Base-by-base conservation (phyloP, 2,797 vertebrate species). In the Ceyx erithaca region DNA sequence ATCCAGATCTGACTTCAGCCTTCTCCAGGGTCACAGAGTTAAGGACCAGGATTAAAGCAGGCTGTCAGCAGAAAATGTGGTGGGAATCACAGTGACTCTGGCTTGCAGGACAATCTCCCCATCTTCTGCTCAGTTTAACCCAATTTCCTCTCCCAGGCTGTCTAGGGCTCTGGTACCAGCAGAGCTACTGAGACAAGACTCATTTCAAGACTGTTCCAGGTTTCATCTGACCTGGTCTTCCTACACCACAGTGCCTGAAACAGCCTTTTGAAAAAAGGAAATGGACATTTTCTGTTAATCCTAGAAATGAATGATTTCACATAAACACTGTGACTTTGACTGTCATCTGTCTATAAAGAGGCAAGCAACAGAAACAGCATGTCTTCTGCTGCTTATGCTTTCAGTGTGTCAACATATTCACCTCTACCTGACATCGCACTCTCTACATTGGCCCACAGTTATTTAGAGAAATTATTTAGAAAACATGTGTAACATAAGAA, bases 391-490 rank as follows among this genome's bases (percentile, higher is more conserved):
- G 19, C 22, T 90, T 78, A 31, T 1, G 5, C n/a, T 78, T 87
- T 86, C 78, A 26, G 9, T 51, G 20, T 33, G 28, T 75, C 58
- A 75, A 30, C 16, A 31, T 54, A 64, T 57, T 85, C 63, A 71
- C 57, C 43, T 61, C 30, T 35, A 45, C 45, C 37, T 81, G 64
- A 54, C 14, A 80, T 43, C 43, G 71, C 30, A n/a, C 76, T 49
- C 28, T 61, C 26, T 69, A 30, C 61, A 66, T 63, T 73, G 59
- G 41, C 59, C 75, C 9, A 64, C 10, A 71, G 51, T 92, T 88
- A 92, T 67, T 92, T 88, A 58, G 71, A 93, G 87, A 78, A 90
- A 58, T 92, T 88, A 92, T 69, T 92, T 88, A 59, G 72, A 93
- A 89, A 78, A 89, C 23, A 59, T 58, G 10, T 52, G 19, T 66